These are phyloP conservation scores for Leptocoma aspasia DNA, from an alignment of 2,113 vertebrate genomes.

Conservation along the genomic window DNA sequence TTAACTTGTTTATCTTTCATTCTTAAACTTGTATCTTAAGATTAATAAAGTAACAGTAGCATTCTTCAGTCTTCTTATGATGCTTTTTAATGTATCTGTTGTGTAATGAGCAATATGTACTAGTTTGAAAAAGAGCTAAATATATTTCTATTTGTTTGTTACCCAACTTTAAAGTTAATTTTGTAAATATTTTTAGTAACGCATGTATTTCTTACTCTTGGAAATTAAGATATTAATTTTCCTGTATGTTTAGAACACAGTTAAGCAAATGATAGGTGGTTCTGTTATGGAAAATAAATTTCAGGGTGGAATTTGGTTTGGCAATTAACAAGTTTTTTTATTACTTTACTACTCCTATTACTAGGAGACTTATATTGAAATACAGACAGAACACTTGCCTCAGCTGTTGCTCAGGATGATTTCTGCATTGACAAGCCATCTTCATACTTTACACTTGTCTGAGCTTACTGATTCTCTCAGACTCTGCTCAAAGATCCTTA, in stretches of 20 bases:
- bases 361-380: slow-evolving; percentile 98
- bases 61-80: background rate
- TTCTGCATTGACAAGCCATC: slow-evolving; percentile 88
- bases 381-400: slow-evolving; percentile 97
- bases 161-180: background rate
- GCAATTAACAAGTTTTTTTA: background rate
- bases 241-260: background rate
- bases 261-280: background rate
- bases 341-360: background rate
- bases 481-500: slow-evolving; percentile 98
- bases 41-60: background rate
- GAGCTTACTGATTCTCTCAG: slow-evolving; percentile 93
- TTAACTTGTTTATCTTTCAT: background rate
- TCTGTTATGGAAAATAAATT: background rate
- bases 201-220: slow-evolving; percentile 5
- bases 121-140: background rate
- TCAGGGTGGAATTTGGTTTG: background rate
- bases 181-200: background rate
- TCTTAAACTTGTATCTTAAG: background rate
- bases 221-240: background rate
- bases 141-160: background rate
- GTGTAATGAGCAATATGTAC: background rate
- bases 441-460: slow-evolving; percentile 83
- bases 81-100: background rate
- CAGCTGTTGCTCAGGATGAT: slow-evolving; percentile 94